A percentile compares a stretch with the other conserved stretches of the same genome.
Conservation (phyloP, 1,140 invertebrate species). For the Caenorhabditis briggsae region DNA sequence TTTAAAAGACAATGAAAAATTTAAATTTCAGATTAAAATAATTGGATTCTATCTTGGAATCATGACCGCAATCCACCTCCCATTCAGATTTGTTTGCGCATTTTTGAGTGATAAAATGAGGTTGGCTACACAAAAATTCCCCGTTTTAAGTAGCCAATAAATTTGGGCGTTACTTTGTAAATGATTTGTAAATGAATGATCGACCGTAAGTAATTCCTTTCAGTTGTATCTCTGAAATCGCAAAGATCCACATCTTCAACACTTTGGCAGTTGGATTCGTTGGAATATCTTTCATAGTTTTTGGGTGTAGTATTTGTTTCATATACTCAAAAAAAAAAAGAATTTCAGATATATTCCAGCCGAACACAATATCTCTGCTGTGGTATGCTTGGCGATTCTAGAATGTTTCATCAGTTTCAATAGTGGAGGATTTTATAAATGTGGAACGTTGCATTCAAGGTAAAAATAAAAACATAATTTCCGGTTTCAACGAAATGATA, state of each 20-base stretch:
- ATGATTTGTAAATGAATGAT: neutral
- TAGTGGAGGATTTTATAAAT: slow-evolving; percentile 73
- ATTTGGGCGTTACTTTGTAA: too few species aligned
- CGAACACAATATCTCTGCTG: slow-evolving; percentile 54
- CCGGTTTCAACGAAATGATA: neutral
- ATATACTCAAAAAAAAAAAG: too few species aligned
- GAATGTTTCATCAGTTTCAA: slow-evolving; percentile 69
- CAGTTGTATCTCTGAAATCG: slow-evolving; percentile 63
- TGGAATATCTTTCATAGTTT: slow-evolving; percentile 63
- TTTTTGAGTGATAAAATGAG: slow-evolving; percentile 52
- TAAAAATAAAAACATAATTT: neutral
- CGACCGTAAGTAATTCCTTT: neutral
- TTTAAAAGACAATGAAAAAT: neutral
- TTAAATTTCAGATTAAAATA: slow-evolving; percentile 17
- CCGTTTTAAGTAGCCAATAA: too few species aligned
- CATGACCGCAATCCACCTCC: slow-evolving; percentile 17
- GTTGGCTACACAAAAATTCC: too few species aligned
- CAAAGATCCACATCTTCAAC: slow-evolving; percentile 72
- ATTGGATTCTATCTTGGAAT: slow-evolving; percentile 23
- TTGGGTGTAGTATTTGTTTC: neutral
- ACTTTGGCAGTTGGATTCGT: slow-evolving; percentile 68
- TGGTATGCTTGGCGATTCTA: slow-evolving; percentile 64
- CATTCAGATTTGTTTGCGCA: slow-evolving; percentile 40
- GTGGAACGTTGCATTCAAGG: slow-evolving; percentile 70
- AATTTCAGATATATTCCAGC: slow-evolving; percentile 68